Evolutionary conservation across 2,797 vertebrate genomes (phyloP).

Genomic region (Poecilia gillii): DNA sequence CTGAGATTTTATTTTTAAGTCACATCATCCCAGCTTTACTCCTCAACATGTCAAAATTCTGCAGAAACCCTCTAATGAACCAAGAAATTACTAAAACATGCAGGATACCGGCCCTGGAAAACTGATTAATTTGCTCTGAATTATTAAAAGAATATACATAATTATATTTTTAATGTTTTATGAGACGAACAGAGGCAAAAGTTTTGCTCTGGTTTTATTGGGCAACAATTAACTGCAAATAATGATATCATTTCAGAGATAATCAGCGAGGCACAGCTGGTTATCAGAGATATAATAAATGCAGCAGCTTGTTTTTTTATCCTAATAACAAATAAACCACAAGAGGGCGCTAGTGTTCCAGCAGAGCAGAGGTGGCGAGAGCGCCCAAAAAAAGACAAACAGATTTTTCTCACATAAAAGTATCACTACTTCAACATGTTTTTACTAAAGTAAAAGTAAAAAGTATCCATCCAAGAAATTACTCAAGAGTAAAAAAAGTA

Average conservation of each 20-base stretch:
- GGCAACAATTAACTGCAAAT: neutral
- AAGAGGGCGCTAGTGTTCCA: constrained; percentile 16
- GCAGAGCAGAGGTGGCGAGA: neutral
- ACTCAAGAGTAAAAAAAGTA: no score
- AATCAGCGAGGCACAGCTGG: neutral
- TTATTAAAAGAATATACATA: neutral
- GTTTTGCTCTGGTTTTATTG: neutral
- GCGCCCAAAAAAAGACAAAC: no score
- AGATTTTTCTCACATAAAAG: no score
- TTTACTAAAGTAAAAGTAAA: no score
- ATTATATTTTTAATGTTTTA: neutral
- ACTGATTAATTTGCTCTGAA: neutral
- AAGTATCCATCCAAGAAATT: no score
- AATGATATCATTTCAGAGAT: neutral
- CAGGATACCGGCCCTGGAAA: neutral
- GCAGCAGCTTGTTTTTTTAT: neutral
- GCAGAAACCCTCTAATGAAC: neutral
- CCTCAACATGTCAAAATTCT: neutral
- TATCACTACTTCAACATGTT: no score
- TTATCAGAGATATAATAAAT: neutral
- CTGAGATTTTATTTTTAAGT: no score
- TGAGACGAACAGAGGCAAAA: neutral
- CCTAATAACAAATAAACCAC: constrained; percentile 14
- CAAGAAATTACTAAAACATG: neutral
- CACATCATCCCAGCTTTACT: neutral